A percentile compares a stretch with the other conserved stretches of the same genome.
Evolutionary conservation across 1,140 invertebrate species (phyloP).

Genomic region (Ceratina australensis): DNA sequence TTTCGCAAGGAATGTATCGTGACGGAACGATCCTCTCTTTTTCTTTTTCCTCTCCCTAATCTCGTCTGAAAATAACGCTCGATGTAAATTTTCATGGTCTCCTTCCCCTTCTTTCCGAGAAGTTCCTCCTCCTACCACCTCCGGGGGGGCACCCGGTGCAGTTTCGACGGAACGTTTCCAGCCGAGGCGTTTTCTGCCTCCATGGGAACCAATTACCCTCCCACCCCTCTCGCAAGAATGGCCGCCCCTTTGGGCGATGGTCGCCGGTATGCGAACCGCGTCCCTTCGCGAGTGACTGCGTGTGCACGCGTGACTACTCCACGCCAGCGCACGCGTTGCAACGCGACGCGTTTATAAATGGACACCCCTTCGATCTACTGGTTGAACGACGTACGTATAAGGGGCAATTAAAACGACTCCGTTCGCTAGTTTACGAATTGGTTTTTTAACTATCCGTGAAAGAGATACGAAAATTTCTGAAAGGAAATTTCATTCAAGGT

Average conservation of each 20-base stretch:
- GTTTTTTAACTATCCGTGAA: background rate
- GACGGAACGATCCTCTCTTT: background rate
- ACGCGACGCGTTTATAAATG: background rate
- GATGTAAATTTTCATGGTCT: conserved; percentile 12
- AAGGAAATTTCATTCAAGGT: background rate
- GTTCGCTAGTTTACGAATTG: no score
- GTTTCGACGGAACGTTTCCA: conserved; percentile 55
- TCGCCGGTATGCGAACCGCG: conserved; percentile 52
- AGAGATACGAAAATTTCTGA: background rate
- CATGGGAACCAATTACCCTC: conserved; percentile 72
- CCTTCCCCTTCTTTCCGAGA: background rate
- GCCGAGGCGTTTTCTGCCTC: conserved; percentile 63
- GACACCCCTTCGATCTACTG: background rate
- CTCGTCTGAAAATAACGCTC: background rate
- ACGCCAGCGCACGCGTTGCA: conserved; percentile 36
- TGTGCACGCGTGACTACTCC: conserved; percentile 38
- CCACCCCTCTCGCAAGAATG: conserved; percentile 57
- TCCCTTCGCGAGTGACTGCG: conserved; percentile 27
- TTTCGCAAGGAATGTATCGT: background rate
- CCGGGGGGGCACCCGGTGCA: conserved; percentile 1
- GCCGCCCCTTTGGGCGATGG: conserved; percentile 63
- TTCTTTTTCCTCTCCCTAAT: background rate
- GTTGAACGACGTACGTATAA: no score
- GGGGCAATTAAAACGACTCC: background rate
- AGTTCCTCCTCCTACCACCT: conserved; percentile 5